Evolutionary conservation across 1,140 invertebrate genomes (phyloP).

Genomic region (Manduca sexta): DNA sequence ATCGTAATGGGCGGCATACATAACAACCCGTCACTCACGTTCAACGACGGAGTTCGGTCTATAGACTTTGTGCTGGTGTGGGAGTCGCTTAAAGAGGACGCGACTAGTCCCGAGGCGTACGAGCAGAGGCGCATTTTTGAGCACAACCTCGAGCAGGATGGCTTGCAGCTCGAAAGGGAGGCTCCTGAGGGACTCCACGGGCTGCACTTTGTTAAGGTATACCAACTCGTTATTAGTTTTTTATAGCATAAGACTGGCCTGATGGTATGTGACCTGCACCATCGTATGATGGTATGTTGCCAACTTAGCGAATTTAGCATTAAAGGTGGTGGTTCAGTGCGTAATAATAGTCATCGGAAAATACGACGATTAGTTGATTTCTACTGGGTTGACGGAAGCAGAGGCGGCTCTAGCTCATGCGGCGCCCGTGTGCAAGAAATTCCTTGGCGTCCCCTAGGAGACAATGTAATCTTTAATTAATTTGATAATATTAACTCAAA

Average conservation of each 20-base stretch:
- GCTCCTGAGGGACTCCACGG: slow-evolving; percentile 74
- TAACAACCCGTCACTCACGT: slow-evolving; percentile 75
- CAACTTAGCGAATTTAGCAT: too few species aligned
- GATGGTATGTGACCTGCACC: background rate
- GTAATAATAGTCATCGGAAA: too few species aligned
- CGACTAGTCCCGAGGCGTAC: slow-evolving; percentile 51
- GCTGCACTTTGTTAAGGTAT: slow-evolving; percentile 80
- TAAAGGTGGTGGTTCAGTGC: too few species aligned
- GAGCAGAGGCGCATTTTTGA: slow-evolving; percentile 77
- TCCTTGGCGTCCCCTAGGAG: too few species aligned
- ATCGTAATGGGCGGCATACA: slow-evolving; percentile 53
- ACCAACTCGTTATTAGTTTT: background rate
- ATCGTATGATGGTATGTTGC: background rate
- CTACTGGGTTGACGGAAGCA: too few species aligned
- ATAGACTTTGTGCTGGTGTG: slow-evolving; percentile 88
- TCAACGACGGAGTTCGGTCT: slow-evolving; percentile 78
- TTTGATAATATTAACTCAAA: too few species aligned
- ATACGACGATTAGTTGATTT: too few species aligned
- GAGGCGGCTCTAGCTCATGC: too few species aligned
- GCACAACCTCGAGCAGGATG: slow-evolving; percentile 78
- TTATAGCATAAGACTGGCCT: background rate
- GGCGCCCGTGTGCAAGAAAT: too few species aligned
- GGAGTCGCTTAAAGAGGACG: slow-evolving; percentile 73
- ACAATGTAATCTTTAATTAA: too few species aligned
- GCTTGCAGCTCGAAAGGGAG: slow-evolving; percentile 79